Evolutionary conservation across 2,888 invertebrate species (phyloP).

Genomic region (Resseliella maxima): DNA sequence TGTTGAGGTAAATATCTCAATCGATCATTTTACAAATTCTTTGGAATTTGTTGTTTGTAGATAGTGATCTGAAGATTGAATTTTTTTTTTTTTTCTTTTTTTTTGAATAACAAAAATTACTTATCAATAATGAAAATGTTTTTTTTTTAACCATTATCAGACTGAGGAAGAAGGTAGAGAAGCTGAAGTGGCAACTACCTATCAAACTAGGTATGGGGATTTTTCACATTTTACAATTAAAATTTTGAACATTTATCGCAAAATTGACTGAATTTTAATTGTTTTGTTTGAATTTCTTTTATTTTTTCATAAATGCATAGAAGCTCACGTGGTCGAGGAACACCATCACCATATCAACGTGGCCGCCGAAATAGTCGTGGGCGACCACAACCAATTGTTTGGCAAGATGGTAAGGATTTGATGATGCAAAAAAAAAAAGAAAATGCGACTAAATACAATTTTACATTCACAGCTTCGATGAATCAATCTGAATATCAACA

Average conservation of each 20-base stretch:
- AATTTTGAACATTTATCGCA: too few species aligned
- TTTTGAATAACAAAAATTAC: neutral
- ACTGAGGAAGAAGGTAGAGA: constrained; percentile 83
- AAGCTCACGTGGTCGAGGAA: constrained; percentile 10
- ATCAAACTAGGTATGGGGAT: constrained; percentile 69
- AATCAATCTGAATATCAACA: constrained; percentile 41
- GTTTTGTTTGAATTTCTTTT: neutral
- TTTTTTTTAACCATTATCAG: constrained; percentile 61
- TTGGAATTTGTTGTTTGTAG: too few species aligned
- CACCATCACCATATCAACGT: neutral
- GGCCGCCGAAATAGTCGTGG: neutral
- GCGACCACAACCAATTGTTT: constrained; percentile 55
- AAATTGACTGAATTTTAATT: neutral
- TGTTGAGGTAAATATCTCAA: constrained; percentile 6
- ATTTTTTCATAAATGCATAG: neutral
- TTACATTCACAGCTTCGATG: neutral
- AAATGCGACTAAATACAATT: neutral
- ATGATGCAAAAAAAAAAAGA: neutral
- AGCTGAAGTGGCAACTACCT: constrained; percentile 80
- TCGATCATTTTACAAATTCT: neutral
- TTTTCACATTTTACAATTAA: too few species aligned
- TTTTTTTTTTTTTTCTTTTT: neutral
- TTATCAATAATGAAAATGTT: neutral
- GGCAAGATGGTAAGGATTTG: constrained; percentile 54
- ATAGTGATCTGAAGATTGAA: too few species aligned